Evolutionary conservation across 2,797 vertebrate species (phyloP).

Genomic region (Champsocephalus esox): DNA sequence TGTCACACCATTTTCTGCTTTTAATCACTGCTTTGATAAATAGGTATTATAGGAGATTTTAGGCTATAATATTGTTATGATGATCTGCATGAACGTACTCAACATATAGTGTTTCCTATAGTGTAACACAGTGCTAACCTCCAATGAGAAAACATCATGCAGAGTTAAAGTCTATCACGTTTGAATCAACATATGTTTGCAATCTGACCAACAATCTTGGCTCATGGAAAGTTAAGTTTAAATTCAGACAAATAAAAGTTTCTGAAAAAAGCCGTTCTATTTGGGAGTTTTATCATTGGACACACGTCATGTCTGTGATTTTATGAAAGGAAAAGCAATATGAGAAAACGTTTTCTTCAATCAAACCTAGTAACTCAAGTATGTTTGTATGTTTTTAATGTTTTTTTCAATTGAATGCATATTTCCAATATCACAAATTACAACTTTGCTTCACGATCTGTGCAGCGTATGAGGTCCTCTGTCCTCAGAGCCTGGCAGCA

Average conservation of each 20-base stretch:
- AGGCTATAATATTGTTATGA: conserved; percentile 20
- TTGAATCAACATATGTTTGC: conserved; percentile 68
- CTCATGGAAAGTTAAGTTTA: conserved; percentile 29
- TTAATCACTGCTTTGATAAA: conserved; percentile 11
- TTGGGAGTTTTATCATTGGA: conserved; percentile 22
- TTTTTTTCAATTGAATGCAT: no score
- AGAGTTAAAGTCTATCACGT: conserved; percentile 29
- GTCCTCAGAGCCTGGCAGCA: no score
- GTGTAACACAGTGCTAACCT: conserved; percentile 27
- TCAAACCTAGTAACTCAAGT: background rate
- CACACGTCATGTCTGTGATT: conserved; percentile 1
- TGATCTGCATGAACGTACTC: conserved; percentile 23
- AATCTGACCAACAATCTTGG: conserved; percentile 47
- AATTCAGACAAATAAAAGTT: conserved; percentile 11
- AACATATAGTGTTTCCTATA: conserved; percentile 29
- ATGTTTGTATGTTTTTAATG: background rate
- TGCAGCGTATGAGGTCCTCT: no score
- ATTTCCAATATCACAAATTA: no score
- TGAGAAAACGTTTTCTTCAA: background rate
- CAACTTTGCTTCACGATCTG: no score
- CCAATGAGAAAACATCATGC: conserved; percentile 24
- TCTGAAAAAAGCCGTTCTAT: conserved; percentile 11
- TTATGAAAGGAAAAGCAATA: background rate
- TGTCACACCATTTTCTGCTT: conserved; percentile 29
- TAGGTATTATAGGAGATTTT: conserved; percentile 30